phyloP scores from a whole-genome alignment of 1,140 invertebrate species.

The Mizuhopecten yessoensis region DNA sequence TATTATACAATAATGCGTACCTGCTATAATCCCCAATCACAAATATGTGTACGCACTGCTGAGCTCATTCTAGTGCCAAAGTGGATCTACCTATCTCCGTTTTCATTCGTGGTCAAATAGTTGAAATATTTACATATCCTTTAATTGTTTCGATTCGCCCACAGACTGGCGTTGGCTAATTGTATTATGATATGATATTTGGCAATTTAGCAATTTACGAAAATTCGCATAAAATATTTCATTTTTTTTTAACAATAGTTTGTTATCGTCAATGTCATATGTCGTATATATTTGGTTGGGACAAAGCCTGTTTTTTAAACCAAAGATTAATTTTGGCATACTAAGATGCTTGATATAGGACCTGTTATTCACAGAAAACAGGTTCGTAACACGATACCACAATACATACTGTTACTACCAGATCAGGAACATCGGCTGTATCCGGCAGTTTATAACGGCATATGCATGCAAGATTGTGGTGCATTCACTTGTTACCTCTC shows the following conservation, averaged over 20 bases:
- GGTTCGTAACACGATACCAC: no score
- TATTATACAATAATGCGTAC: constrained; percentile 29
- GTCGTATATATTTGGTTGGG: not conserved
- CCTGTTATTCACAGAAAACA: no score
- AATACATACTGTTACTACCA: no score
- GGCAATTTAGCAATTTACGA: not conserved
- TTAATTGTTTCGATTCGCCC: not conserved
- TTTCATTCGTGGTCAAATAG: not conserved
- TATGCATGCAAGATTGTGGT: no score
- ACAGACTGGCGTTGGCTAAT: not conserved
- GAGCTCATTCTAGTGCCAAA: not conserved
- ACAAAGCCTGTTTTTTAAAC: not conserved
- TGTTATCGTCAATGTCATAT: not conserved
- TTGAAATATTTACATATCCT: not conserved
- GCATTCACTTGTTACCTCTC: no score
- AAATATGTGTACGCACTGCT: not conserved
- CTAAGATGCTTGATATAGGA: not conserved
- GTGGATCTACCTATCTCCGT: not conserved
- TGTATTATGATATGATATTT: not conserved
- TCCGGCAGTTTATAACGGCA: no score
- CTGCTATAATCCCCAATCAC: not conserved
- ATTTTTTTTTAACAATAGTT: not conserved
- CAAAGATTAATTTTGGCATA: not conserved
- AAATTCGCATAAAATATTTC: not conserved
- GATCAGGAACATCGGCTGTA: no score